These are phyloP conservation scores for Drosophila greeni DNA, from an alignment of 2,888 invertebrate genomes.

Conservation along the genomic window DNA sequence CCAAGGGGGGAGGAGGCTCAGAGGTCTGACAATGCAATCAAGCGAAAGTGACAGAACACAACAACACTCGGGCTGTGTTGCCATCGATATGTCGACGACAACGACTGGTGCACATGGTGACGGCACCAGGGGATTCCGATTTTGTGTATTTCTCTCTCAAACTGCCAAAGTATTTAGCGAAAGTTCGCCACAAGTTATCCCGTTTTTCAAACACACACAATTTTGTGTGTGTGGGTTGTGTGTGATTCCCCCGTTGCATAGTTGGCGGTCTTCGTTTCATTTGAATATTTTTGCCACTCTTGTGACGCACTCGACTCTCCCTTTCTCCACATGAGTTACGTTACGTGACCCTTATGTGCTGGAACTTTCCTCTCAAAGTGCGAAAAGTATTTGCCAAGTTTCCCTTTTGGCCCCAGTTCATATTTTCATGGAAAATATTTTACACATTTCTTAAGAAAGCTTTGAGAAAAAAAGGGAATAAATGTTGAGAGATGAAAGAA, in stretches of 20 bases:
- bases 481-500: not conserved
- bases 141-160: conserved; percentile 8
- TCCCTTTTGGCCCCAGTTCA: conserved; percentile 10
- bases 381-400: conserved; percentile 39
- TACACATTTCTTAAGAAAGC: not conserved
- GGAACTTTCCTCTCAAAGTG: conserved; percentile 35
- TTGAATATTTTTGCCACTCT: conserved; percentile 66
- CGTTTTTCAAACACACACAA: conserved; percentile 10
- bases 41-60: conserved; percentile 46
- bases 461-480: not conserved
- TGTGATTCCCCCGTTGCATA: conserved; percentile 53
- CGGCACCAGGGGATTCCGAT: conserved; percentile 26
- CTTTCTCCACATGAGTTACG: conserved; percentile 25
- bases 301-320: conserved; percentile 55
- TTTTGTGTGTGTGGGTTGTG: conserved; percentile 7
- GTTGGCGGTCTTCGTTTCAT: conserved; percentile 52
- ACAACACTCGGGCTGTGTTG: conserved; percentile 17
- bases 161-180: conserved; percentile 30
- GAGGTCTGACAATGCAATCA: conserved; percentile 52
- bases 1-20: not conserved
- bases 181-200: conserved; percentile 44
- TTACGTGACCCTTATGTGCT: conserved; percentile 20
- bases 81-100: conserved; percentile 51
- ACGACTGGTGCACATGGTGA: conserved; percentile 39
- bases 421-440: not conserved